Evolutionary conservation across 2,797 vertebrate species (phyloP), one percentile per base, ranked within the genome.

Genomic region (Tokudaia muenninki): DNA sequence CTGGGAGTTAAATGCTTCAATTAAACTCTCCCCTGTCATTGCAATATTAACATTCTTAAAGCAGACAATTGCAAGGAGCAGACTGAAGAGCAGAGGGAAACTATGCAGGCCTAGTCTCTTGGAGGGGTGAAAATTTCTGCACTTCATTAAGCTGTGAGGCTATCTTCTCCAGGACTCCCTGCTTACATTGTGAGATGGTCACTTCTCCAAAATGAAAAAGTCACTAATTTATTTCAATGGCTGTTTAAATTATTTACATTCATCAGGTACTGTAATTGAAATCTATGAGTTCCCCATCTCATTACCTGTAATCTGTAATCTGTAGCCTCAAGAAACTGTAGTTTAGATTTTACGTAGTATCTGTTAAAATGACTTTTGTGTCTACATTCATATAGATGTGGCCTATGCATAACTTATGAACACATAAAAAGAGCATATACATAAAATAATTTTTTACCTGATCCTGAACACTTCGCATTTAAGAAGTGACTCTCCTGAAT

Each of bases 321-420:
- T 84, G 47, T 87, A 81, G 92, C 10, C 14, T 93, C 16, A 90
- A 93, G 84, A 90, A 79, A 44, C 5, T 24, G 16, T 84, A 63
- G 31, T 31, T 86, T 91, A 79, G 21, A 63, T 92, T 95, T 94
- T 82, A 86, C 89, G 78, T 89, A 22, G 16, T 57, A 59, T 14
- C 21, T 83, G 22, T 88, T 55, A 13, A 94, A 92, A 74, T n/a
- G 29, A 63, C 22, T 81, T 50, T 74, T 89, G 2, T 82, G 59
- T 5, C 80, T 80, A 91, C 65, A 78, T 91, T 84, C 19, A 59
- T 92, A 37, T 31, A 52, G 57, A 59, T 82, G 75, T 84, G 63
- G 37, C 37, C 75, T 67, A 75, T 34, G 37, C 81, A 44, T 70
- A 61, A 94, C 2, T 72, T 52, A 70, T 4, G 52, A 24, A 72